Conservation (phyloP, 1,140 invertebrate species). For the Oryctes rhinoceros region DNA sequence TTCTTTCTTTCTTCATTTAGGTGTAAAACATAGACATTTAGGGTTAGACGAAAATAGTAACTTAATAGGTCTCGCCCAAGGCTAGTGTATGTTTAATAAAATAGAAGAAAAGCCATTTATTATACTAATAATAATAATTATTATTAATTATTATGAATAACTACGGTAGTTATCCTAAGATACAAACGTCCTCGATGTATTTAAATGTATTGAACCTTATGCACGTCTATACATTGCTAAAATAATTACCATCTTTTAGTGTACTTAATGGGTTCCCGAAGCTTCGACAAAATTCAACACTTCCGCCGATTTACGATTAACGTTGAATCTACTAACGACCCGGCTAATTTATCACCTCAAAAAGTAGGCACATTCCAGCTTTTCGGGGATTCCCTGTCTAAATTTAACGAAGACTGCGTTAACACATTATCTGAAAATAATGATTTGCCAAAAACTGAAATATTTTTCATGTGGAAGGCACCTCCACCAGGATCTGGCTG, state of each 20-base stretch:
- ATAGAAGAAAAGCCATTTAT: too few species aligned
- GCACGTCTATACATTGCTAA: too few species aligned
- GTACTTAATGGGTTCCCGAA: conserved; percentile 76
- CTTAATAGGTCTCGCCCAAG: too few species aligned
- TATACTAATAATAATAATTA: too few species aligned
- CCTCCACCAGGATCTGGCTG: conserved; percentile 85
- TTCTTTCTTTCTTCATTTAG: too few species aligned
- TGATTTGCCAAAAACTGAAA: conserved; percentile 82
- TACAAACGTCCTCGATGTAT: too few species aligned
- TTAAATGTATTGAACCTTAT: too few species aligned
- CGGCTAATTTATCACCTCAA: conserved; percentile 64
- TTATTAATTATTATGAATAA: too few species aligned
- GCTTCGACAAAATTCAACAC: conserved; percentile 77
- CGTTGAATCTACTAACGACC: conserved; percentile 71
- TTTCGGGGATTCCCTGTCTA: conserved; percentile 79
- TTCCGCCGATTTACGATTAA: conserved; percentile 85
- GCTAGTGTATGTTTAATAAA: too few species aligned
- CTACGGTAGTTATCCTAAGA: too few species aligned
- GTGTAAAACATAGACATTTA: too few species aligned
- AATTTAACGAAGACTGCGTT: conserved; percentile 85
- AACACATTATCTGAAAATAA: conserved; percentile 85
- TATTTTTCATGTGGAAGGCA: conserved; percentile 91
- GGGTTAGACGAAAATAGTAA: too few species aligned
- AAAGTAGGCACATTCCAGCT: conserved; percentile 81
- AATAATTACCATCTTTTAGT: conserved; percentile 63